Base-by-base conservation (phyloP, 2,888 invertebrate species). In the Caenorhabditis panamensis region DNA sequence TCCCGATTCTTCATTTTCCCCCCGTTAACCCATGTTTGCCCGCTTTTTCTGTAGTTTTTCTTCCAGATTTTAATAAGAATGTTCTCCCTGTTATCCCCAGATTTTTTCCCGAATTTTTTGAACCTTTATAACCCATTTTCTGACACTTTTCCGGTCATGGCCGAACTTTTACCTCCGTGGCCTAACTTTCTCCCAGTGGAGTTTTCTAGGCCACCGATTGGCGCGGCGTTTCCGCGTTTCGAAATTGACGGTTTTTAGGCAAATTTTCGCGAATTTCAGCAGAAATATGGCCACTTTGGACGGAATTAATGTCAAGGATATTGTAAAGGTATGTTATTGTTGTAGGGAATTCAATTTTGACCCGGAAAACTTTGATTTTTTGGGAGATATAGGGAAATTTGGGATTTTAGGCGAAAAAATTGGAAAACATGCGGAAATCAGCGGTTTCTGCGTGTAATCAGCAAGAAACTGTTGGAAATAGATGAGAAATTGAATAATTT, bases 231-330 rank as follows among this genome's bases (percentile, higher is more conserved):
- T n/a, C n/a, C n/a, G n/a, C n/a, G n/a, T 41, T 41, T 41, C 41
- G 41, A 41, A 41, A 41, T 16, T 3, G 16, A 28, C 24, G 22
- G 18, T 58, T 58, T 20, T 16, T 2, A 28, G 31, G 20, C 18
- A 13, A 36, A 20, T 47, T 62, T 44, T 20, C 1, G 1, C 9
- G 9, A 11, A 16, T 18, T 49, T 64, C 22, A 4, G 20, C 20
- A 18, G 6, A 2, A 62, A 62, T 68, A 86, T 86, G 84, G 82
- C 85, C 18, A 84, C 76, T 37, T 83, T 87, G 56, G 85, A 83
- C 58, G 86, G 84, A 49, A 67, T 86, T 36, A 76, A 72, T 49
- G 82, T 85, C 47, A 61, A 79, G 18, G 82, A 85, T 58, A 76
- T 83, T 24, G 63, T 87, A 8, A 87, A 86, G 78, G 87, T 86